phyloP scores from a whole-genome alignment of 2,797 vertebrate genomes.

The Chelidonichthys spinosus region DNA sequence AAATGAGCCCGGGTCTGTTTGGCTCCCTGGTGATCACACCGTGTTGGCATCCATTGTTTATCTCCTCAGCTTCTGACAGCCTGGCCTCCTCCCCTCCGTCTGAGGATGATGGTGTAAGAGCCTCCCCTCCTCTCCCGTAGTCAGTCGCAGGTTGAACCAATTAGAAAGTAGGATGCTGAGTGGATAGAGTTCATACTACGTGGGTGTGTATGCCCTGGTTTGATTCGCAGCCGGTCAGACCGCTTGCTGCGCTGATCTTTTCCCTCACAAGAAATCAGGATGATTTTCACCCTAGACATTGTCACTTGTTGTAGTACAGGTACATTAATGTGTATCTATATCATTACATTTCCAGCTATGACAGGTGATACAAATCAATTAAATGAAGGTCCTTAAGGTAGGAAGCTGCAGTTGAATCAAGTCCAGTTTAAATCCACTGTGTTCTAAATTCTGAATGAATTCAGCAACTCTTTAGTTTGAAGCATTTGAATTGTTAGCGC shows the following conservation, averaged over 20 bases:
- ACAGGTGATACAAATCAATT: not conserved
- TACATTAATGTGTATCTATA: too few relatives aligned
- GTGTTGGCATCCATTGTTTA: constrained; percentile 31
- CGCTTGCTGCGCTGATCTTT: not conserved
- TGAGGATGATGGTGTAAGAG: constrained; percentile 42
- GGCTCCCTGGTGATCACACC: too few relatives aligned
- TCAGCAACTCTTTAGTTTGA: not conserved
- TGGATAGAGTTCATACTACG: too few relatives aligned
- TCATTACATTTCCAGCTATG: not conserved
- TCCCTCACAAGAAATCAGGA: not conserved
- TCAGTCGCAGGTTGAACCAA: constrained; percentile 19
- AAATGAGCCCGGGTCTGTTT: too few relatives aligned
- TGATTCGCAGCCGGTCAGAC: not conserved
- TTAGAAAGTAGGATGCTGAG: not conserved
- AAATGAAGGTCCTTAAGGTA: not conserved
- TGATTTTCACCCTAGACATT: too few relatives aligned
- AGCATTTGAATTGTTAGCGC: not conserved
- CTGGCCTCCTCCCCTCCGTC: constrained; percentile 1
- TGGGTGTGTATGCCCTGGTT: too few relatives aligned
- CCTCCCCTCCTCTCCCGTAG: not conserved
- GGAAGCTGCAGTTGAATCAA: not conserved
- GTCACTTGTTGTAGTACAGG: too few relatives aligned
- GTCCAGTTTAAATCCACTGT: not conserved
- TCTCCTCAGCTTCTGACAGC: constrained; percentile 31
- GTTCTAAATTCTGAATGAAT: not conserved